Evolutionary conservation across 1,140 invertebrate species (phyloP).

Genomic region (Eurosta solidaginis): DNA sequence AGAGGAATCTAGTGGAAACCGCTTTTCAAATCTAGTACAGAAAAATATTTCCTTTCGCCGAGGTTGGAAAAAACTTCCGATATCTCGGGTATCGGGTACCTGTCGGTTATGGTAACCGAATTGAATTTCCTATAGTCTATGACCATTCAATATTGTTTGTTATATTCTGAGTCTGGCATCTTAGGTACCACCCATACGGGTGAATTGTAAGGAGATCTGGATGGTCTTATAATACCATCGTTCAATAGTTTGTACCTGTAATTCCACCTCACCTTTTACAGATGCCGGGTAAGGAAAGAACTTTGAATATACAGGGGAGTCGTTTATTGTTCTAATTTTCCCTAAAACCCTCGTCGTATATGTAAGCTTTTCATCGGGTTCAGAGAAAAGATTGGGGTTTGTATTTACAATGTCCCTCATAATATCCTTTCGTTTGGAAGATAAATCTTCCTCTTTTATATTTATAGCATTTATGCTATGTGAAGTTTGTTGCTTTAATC

Average conservation of each 20-base stretch:
- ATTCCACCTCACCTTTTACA: constrained; percentile 35
- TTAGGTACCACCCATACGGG: constrained; percentile 38
- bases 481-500: constrained; percentile 8
- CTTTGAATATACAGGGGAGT: constrained; percentile 37
- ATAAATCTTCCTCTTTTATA: constrained; percentile 20
- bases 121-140: constrained; percentile 54
- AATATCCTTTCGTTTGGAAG: not conserved
- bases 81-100: constrained; percentile 63
- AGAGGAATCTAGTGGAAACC: constrained; percentile 62
- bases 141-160: constrained; percentile 51
- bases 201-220: constrained; percentile 38
- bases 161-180: constrained; percentile 37
- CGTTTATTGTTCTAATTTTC: constrained; percentile 36
- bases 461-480: constrained; percentile 35
- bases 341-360: constrained; percentile 37
- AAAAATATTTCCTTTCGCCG: constrained; percentile 55
- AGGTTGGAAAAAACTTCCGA: constrained; percentile 60
- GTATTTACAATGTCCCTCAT: constrained; percentile 3
- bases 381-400: constrained; percentile 31
- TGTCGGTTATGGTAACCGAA: constrained; percentile 54
- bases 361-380: constrained; percentile 36
- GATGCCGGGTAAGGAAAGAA: constrained; percentile 37
- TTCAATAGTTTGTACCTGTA: constrained; percentile 36
- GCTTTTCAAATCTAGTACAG: constrained; percentile 58
- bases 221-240: constrained; percentile 38